Base-by-base conservation (phyloP, 2,113 vertebrate genomes). In the Platichthys stellatus region DNA sequence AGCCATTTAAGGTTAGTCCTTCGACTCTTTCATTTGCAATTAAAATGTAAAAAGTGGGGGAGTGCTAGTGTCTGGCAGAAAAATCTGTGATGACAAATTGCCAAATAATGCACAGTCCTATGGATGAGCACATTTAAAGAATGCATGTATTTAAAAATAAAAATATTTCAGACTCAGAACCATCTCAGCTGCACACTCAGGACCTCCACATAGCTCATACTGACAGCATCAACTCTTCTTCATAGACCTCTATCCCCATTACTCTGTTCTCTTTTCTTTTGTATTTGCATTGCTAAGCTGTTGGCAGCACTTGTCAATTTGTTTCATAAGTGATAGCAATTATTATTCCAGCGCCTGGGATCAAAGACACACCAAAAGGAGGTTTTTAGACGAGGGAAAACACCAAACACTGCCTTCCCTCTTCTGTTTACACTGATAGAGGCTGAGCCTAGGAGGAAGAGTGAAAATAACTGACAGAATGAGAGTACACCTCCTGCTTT, bases 351-450 rank as follows among this genome's bases (percentile, higher is more conserved):
- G 80, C 26, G 54, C 77, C 62, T 0, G 45, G 81, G 82, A 93
- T 93, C 89, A 93, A 92, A 93, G 87, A 80, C 63, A 87, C 69
- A 87, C 85, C 83, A 89, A 91, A 90, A 86, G 72, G 89, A 88
- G 84, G 71, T 68, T 85, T 86, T 88, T 68, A 80, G 87, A 91
- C 72, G 72, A 72, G 80, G 78, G 71, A 82, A 83, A 79, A 86
- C 76, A 81, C 74, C 86, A 88, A 80, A 86, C 84, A 65, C 81
- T 75, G 69, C 76, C 81, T 70, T 68, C 81, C 73, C 72, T 70
- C 80, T 86, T 85, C 87, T 92, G 92, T 92, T 92, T 91, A 89
- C 84, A 82, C 82, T 82, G 91, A 91, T 89, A 83, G 77, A 83
- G 69, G 69, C 80, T 78, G 74, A 86, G 89, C 90, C 84, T 85